Evolutionary conservation across 1,140 invertebrate species (phyloP).

Genomic region (Araneus ventricosus): DNA sequence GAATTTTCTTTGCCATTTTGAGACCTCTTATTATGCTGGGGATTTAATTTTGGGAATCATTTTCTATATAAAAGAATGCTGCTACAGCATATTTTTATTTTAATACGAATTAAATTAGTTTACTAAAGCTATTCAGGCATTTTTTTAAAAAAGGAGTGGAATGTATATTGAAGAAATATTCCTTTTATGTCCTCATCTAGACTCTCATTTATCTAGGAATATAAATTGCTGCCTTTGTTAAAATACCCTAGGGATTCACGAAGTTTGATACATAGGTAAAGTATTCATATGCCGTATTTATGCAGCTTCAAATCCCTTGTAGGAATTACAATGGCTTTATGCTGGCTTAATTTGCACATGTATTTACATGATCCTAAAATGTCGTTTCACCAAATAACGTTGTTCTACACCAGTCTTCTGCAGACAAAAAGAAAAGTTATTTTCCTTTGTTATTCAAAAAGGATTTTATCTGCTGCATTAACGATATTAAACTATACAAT

Average conservation of each 20-base stretch:
- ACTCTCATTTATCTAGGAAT: background rate
- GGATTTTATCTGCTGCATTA: background rate
- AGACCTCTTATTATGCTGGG: background rate
- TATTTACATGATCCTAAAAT: background rate
- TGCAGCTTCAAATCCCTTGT: background rate
- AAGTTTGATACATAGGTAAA: background rate
- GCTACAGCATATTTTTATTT: background rate
- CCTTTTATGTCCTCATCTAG: background rate
- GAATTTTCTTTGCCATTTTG: background rate
- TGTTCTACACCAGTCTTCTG: background rate
- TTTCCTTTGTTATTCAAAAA: background rate
- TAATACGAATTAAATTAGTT: background rate
- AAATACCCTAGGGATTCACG: background rate
- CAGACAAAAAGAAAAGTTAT: background rate
- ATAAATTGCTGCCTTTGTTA: constrained; percentile 28
- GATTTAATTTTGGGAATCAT: background rate
- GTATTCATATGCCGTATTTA: background rate
- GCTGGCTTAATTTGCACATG: background rate
- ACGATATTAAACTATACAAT: background rate
- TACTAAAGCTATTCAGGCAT: constrained; percentile 12
- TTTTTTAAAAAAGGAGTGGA: background rate
- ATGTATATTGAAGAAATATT: background rate
- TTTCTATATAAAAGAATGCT: background rate
- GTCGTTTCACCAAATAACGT: background rate
- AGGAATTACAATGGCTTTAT: background rate